Conservation (phyloP, 2,797 vertebrate genomes). For the Brotula barbata region DNA sequence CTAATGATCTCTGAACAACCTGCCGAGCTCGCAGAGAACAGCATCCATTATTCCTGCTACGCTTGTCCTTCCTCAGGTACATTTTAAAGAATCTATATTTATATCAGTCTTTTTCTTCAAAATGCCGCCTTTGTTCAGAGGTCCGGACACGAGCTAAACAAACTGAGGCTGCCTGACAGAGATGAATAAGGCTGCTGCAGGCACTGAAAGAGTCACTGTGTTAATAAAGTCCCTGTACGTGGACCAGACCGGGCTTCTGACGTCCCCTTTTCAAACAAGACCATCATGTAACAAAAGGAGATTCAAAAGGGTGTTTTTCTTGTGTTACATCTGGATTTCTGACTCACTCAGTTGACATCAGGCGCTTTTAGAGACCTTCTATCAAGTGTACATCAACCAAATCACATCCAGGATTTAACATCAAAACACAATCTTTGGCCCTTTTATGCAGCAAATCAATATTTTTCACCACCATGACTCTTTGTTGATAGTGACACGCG, state of each 20-base stretch:
- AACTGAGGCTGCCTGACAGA: slow-evolving; percentile 54
- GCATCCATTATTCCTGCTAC: slow-evolving; percentile 52
- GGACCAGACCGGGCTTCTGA: slow-evolving; percentile 4
- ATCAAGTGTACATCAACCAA: background rate
- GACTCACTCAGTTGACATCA: background rate
- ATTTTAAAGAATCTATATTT: slow-evolving; percentile 39
- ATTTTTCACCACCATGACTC: background rate
- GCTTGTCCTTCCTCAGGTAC: slow-evolving; percentile 26
- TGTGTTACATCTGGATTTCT: slow-evolving; percentile 4
- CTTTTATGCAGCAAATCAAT: slow-evolving; percentile 9
- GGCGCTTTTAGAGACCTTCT: background rate
- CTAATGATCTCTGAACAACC: slow-evolving; percentile 58
- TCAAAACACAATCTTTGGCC: background rate
- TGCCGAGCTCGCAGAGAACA: slow-evolving; percentile 30
- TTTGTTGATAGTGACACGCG: slow-evolving; percentile 15
- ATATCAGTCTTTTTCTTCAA: slow-evolving; percentile 50
- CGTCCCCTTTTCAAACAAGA: slow-evolving; percentile 31
- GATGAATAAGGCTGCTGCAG: slow-evolving; percentile 56
- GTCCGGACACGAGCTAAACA: slow-evolving; percentile 47
- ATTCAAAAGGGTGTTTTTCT: background rate
- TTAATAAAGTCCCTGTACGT: slow-evolving; percentile 59
- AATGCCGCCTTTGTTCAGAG: slow-evolving; percentile 54
- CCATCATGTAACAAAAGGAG: slow-evolving; percentile 2
- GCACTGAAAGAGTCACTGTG: slow-evolving; percentile 33
- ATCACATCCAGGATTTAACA: slow-evolving; percentile 6